Evolutionary conservation across 2,113 vertebrate genomes (phyloP).

Genomic region (Paraplagusia blochii): DNA sequence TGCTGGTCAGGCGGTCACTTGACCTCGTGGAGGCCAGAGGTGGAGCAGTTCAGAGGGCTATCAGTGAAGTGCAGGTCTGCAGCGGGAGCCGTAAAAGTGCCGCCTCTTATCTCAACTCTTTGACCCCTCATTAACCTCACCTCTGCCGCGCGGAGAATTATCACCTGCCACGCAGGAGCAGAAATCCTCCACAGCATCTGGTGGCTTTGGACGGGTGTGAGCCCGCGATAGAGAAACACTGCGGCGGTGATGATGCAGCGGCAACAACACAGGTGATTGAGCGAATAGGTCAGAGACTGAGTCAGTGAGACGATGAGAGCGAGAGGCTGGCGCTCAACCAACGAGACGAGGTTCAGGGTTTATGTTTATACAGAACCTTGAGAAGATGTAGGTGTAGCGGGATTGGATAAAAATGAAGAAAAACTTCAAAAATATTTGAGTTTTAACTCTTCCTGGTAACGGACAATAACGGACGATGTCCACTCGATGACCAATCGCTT

Average conservation of each 20-base stretch:
- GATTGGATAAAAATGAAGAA: no score
- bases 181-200: constrained; percentile 62
- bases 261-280: not conserved
- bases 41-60: constrained; percentile 65
- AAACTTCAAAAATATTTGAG: no score
- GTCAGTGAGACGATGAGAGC: not conserved
- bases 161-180: constrained; percentile 46
- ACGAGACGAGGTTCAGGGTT: not conserved
- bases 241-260: constrained; percentile 10
- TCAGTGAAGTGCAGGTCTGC: constrained; percentile 68
- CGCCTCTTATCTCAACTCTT: constrained; percentile 69
- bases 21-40: constrained; percentile 67
- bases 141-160: constrained; percentile 51
- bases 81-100: constrained; percentile 51
- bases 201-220: constrained; percentile 34
- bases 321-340: constrained; percentile 1
- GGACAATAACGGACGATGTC: no score
- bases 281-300: constrained; percentile 4
- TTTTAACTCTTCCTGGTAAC: no score
- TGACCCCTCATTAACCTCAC: constrained; percentile 78
- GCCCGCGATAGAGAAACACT: constrained; percentile 27
- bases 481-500: no score
- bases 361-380: not conserved
- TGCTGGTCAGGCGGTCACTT: constrained; percentile 62
- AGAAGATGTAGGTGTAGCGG: no score